A percentile compares a stretch with the other conserved stretches of the same genome.
phyloP scores from a whole-genome alignment of 2,797 vertebrate species.

The Acanthopagrus latus region DNA sequence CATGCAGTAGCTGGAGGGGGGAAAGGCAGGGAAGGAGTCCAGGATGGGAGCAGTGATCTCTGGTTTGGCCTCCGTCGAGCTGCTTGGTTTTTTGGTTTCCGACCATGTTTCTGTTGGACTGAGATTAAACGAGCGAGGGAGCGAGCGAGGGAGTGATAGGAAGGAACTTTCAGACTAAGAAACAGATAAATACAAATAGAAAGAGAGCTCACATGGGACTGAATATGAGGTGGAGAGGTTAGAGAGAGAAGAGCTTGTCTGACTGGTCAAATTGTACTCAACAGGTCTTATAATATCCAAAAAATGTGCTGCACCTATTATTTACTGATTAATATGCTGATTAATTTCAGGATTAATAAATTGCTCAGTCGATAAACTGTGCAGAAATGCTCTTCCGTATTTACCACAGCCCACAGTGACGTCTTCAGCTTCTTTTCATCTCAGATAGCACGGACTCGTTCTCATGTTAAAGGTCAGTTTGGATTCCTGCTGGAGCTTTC shows the following conservation, averaged over 20 bases:
- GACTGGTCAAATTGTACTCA: neutral
- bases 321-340: too few relatives aligned
- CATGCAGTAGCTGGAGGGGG: conserved; percentile 45
- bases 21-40: conserved; percentile 36
- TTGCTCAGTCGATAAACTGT: too few relatives aligned
- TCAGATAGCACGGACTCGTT: neutral
- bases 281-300: neutral
- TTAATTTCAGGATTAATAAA: too few relatives aligned
- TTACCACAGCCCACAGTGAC: too few relatives aligned
- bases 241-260: neutral
- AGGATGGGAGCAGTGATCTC: conserved; percentile 52
- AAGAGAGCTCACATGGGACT: neutral
- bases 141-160: conserved; percentile 33
- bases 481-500: neutral
- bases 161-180: conserved; percentile 18
- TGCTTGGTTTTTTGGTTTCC: conserved; percentile 58
- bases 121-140: conserved; percentile 48
- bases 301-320: neutral
- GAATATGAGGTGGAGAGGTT: neutral
- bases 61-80: conserved; percentile 52
- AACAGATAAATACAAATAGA: conserved; percentile 26
- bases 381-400: too few relatives aligned
- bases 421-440: neutral
- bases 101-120: conserved; percentile 68
- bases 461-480: neutral